Base-by-base conservation (phyloP, 2,888 invertebrate genomes). In the Eledone cirrhosa region DNA sequence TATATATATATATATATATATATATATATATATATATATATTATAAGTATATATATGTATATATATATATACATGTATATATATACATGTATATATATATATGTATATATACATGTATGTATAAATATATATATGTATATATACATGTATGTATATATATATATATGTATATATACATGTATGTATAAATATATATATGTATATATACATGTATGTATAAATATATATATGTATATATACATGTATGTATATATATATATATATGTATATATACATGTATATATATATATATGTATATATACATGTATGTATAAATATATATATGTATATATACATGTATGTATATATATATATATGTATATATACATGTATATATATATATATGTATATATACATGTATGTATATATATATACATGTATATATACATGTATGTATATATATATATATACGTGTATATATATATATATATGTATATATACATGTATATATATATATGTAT, bases 341-440 rank as follows among this genome's bases (percentile, higher is more conserved):
- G n/a, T n/a, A n/a, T 19, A 67, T 67, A 27, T 19, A 67, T 67
- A 67, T 16, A 67, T 65, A 65, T 29, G 29, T 65, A 24, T 16
- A 24, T 24, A 65, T 65, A 24, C 29, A 24, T 65, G 65, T 16
- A 53, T 53, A 53, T n/a, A 53, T 53, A 4, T 53, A 53, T n/a
- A 2, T 53, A 1, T 14, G 27, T 22, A 65, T 53, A 22, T 22
- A 5, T 53, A 3, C n/a, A 53, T 53, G n/a, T 53, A 53, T 53
- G n/a, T 53, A 53, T 53, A 53, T 53, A 53, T 53, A 53, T 53
- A 53, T 53, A 53, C n/a, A 53, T 53, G n/a, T 53, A 53, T 53
- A 53, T 53, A 53, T 53, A 53, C n/a, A 53, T 53, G n/a, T 53
- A 53, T 53, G n/a, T 53, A 53, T 53, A 53, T 53, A 53, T 53